These are phyloP conservation scores for Microctenopoma lineatum DNA, from an alignment of 2,797 vertebrate genomes.

Conservation along the genomic window DNA sequence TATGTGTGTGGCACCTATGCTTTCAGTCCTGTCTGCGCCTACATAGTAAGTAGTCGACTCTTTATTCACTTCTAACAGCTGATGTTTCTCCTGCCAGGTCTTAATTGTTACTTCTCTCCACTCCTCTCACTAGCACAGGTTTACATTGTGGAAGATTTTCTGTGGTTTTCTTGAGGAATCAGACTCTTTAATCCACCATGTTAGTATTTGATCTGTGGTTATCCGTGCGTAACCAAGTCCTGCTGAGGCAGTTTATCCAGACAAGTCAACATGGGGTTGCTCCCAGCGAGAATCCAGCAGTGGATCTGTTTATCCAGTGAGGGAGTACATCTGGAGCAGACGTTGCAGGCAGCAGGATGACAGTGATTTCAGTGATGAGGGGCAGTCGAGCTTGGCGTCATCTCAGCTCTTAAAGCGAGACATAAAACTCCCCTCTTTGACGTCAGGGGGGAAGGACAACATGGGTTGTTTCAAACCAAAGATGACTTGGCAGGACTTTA, in stretches of 20 bases:
- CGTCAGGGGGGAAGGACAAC: constrained; percentile 67
- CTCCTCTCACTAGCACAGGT: not conserved
- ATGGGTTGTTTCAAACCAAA: constrained; percentile 28
- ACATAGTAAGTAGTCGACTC: constrained; percentile 86
- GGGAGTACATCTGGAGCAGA: constrained; percentile 52
- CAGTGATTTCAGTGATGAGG: constrained; percentile 52
- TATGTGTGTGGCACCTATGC: constrained; percentile 93
- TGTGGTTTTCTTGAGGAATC: constrained; percentile 21
- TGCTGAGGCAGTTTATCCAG: constrained; percentile 59
- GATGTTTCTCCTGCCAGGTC: constrained; percentile 9
- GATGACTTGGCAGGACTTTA: constrained; percentile 62
- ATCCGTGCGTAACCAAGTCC: constrained; percentile 48
- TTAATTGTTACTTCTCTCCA: constrained; percentile 9
- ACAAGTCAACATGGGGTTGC: constrained; percentile 57
- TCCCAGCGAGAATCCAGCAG: constrained; percentile 44
- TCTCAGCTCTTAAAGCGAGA: constrained; percentile 31
- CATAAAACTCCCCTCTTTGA: constrained; percentile 58
- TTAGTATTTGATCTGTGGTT: constrained; percentile 49
- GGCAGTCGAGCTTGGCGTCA: constrained; percentile 35
- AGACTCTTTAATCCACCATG: constrained; percentile 36
- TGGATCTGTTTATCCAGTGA: constrained; percentile 63
- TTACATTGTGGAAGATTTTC: constrained; percentile 21
- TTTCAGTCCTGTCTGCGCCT: constrained; percentile 92
- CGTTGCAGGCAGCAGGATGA: constrained; percentile 49
- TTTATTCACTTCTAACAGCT: constrained; percentile 21